Conservation (phyloP, 2,888 invertebrate species). For the Balanococcus diminutus region DNA sequence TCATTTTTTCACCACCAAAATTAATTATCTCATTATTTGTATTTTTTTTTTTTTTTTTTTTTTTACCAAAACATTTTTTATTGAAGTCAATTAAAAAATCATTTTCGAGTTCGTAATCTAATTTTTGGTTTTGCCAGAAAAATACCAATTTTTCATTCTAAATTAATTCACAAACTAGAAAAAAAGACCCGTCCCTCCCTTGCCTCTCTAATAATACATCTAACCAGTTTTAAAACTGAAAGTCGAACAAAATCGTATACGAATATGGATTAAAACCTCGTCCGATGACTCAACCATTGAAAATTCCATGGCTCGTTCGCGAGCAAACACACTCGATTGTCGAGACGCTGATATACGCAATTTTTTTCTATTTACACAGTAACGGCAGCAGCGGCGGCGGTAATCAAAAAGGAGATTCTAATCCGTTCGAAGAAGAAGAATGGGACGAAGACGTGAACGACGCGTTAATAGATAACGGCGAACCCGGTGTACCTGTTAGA, state of each 20-base stretch:
- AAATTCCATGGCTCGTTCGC: background rate
- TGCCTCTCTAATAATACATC: background rate
- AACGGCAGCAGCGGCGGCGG: conserved; percentile 32
- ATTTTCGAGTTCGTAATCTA: too few species aligned
- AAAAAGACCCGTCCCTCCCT: background rate
- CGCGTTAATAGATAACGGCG: conserved; percentile 87
- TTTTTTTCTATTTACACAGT: background rate
- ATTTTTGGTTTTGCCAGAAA: too few species aligned
- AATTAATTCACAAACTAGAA: too few species aligned
- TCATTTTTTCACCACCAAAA: too few species aligned
- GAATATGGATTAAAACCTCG: background rate
- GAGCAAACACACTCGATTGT: background rate
- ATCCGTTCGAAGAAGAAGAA: conserved; percentile 85
- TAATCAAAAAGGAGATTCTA: conserved; percentile 69
- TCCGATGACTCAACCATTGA: background rate
- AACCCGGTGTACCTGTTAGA: conserved; percentile 91
- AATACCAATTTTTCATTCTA: too few species aligned
- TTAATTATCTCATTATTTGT: too few species aligned
- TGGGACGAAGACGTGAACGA: conserved; percentile 76
- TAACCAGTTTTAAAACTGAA: background rate
- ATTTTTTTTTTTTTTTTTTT: too few species aligned
- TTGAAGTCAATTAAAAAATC: too few species aligned
- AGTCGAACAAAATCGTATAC: background rate
- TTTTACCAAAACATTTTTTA: too few species aligned
- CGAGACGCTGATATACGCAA: background rate